Evolutionary conservation across 2,888 invertebrate genomes (phyloP).

Genomic region (Drosophila multiciliata): DNA sequence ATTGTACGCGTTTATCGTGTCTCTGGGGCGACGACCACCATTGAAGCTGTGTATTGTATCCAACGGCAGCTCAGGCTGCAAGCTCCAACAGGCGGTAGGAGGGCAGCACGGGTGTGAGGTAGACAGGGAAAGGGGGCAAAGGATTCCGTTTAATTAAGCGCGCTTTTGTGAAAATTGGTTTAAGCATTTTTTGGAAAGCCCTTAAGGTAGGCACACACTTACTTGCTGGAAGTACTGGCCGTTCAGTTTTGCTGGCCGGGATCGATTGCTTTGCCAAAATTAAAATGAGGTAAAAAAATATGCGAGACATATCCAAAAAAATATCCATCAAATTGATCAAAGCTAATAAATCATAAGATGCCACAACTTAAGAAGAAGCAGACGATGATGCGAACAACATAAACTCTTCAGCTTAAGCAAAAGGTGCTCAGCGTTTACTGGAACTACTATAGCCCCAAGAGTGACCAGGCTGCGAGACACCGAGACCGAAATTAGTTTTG

Average conservation of each 20-base stretch:
- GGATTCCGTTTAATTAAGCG: slow-evolving; percentile 79
- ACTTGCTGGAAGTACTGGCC: slow-evolving; percentile 32
- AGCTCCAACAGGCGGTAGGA: slow-evolving; percentile 12
- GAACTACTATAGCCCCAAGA: slow-evolving; percentile 74
- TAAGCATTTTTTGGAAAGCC: slow-evolving; percentile 78
- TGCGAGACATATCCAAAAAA: slow-evolving; percentile 40
- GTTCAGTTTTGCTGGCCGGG: slow-evolving; percentile 10
- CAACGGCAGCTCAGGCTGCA: slow-evolving; percentile 12
- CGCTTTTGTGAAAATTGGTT: slow-evolving; percentile 74
- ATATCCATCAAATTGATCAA: slow-evolving; percentile 83
- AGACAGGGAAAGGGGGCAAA: slow-evolving; percentile 3
- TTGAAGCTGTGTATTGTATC: slow-evolving; percentile 58
- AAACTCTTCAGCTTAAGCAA: slow-evolving; percentile 28
- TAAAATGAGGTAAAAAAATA: background rate
- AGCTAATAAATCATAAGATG: slow-evolving; percentile 82
- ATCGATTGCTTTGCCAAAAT: slow-evolving; percentile 59
- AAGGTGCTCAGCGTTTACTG: slow-evolving; percentile 63
- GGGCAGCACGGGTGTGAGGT: slow-evolving; percentile 33
- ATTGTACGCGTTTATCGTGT: slow-evolving; percentile 84
- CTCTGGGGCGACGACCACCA: slow-evolving; percentile 82
- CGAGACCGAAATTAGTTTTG: slow-evolving; percentile 73
- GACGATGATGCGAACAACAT: slow-evolving; percentile 20
- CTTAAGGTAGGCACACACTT: slow-evolving; percentile 62
- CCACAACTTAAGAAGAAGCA: slow-evolving; percentile 44
- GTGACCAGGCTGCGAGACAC: slow-evolving; percentile 32